A percentile compares a stretch with the other conserved stretches of the same genome.
phyloP scores from a whole-genome alignment of 2,888 invertebrate species.

The Nemapogon koenigi region DNA sequence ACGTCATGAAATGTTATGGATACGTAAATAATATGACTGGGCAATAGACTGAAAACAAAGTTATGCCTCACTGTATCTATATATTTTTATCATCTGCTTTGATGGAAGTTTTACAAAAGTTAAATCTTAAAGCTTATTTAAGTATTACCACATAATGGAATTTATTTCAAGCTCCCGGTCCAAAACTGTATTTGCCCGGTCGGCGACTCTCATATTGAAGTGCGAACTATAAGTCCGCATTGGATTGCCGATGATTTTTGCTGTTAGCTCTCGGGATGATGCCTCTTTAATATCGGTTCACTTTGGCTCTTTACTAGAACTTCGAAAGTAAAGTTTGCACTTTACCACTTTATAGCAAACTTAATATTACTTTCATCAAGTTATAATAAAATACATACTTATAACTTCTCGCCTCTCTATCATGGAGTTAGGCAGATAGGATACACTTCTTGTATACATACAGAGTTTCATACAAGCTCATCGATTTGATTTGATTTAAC shows the following conservation, averaged over 20 bases:
- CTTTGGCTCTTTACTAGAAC: slow-evolving; percentile 3
- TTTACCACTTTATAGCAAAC: slow-evolving; percentile 8
- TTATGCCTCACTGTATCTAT: no score
- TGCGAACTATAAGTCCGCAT: slow-evolving; percentile 12
- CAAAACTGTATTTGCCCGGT: background rate
- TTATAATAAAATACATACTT: no score
- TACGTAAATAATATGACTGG: no score
- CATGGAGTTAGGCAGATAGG: no score
- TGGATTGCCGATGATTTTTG: slow-evolving; percentile 16
- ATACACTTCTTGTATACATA: no score
- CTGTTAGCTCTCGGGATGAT: slow-evolving; percentile 9
- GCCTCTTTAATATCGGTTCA: slow-evolving; percentile 8
- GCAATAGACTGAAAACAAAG: no score
- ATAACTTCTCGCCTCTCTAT: no score
- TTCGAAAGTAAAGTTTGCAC: slow-evolving; percentile 6
- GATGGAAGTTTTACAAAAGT: background rate
- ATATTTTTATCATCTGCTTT: background rate
- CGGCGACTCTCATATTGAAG: slow-evolving; percentile 9
- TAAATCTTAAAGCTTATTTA: background rate
- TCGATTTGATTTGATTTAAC: no score
- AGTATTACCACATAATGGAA: no score
- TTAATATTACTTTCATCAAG: no score
- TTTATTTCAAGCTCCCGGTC: slow-evolving; percentile 4
- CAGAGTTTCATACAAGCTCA: no score
- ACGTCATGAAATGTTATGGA: no score